A percentile compares a stretch with the other conserved stretches of the same genome.
phyloP scores from a whole-genome alignment of 2,797 vertebrate species.

The Halcyon leucocephala region DNA sequence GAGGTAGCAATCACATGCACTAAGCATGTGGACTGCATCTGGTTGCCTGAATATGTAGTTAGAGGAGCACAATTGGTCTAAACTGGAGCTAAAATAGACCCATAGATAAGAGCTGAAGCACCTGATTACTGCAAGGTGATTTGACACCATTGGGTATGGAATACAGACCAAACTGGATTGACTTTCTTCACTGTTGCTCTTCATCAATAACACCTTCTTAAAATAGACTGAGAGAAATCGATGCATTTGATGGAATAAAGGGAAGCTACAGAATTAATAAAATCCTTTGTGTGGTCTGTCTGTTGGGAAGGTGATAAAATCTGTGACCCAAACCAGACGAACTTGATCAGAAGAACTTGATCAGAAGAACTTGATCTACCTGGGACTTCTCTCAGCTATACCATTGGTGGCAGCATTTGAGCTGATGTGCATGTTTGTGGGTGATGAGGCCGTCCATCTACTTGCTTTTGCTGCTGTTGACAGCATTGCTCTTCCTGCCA shows the following conservation, averaged over 20 bases:
- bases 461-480: background rate
- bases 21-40: background rate
- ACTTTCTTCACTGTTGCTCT: background rate
- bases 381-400: background rate
- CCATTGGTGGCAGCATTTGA: background rate
- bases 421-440: background rate
- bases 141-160: background rate
- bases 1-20: accelerated
- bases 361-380: background rate
- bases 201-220: background rate
- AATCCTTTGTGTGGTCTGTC: background rate
- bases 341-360: background rate
- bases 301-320: background rate
- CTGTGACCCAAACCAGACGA: background rate
- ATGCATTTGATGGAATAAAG: background rate
- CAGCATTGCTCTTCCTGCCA: background rate
- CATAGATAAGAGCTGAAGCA: background rate
- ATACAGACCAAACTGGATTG: background rate
- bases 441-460: background rate
- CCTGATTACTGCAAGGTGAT: background rate
- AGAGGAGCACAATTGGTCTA: background rate
- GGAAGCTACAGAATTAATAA: background rate
- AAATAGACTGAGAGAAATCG: background rate
- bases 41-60: background rate
- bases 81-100: background rate